Evolutionary conservation across 2,113 vertebrate genomes (phyloP), one percentile per base, ranked within the genome.

Genomic region (Pseudorasbora parva): DNA sequence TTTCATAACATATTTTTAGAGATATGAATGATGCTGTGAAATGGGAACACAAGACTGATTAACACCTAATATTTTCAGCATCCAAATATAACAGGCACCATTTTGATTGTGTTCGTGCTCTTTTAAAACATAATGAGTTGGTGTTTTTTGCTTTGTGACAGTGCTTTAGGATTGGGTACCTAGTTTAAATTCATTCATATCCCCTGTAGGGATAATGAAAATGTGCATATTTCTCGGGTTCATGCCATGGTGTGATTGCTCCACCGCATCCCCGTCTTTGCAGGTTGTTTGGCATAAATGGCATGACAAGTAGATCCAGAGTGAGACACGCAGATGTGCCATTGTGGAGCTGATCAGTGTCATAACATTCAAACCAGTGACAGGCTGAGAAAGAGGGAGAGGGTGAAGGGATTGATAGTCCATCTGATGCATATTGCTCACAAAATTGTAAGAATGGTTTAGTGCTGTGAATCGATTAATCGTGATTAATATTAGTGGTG

Each of bases 301-400:
- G 21, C 56, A 72, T 59, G 51, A 23, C n/a, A n/a, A 25, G 12
- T 33, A 8, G n/a, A 25, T 6, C 72, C 27, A 19, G 76, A 62
- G 57, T 10, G 71, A 9, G 14, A 62, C 56, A 43, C 15, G 19
- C 51, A 3, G 30, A 59, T 15, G 33, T 77, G 74, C 37, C 30
- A 37, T 45, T 45, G 14, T 60, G 37, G 54, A 21, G 37, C n/a
- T 78, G 56, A 78, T 78, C 54, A 60, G 75, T 78, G 54, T 56
- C 25, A 75, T n/a, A 60, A 43, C 75, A 60, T 60, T n/a, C 56
- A 47, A 17, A 79, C 37, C 66, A 90, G 73, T 87, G 56, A 60
- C 68, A 84, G 69, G 84, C 51, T 45, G 74, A 47, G 30, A 81
- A 75, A 68, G 23, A 78, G 76, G 77, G 33, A 41, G 60, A 23